Conservation (phyloP, 2,113 vertebrate genomes). For the Malaclemys terrapin region DNA sequence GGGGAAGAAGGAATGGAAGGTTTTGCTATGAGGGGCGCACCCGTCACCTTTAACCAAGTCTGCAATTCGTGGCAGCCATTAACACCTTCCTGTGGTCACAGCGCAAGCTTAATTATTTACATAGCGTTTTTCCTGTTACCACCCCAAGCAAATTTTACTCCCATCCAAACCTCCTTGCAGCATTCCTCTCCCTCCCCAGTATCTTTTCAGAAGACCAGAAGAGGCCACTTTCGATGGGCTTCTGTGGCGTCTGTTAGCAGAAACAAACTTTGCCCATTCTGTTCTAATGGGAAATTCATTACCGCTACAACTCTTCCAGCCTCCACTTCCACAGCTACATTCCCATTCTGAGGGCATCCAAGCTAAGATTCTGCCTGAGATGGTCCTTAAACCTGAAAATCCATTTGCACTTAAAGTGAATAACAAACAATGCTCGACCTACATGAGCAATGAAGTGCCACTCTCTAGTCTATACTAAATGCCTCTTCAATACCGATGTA, state of each 20-base stretch:
- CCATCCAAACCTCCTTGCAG: background rate
- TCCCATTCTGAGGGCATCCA: background rate
- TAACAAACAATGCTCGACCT: rapidly evolving
- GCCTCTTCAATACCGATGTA: background rate
- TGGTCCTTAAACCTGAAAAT: background rate
- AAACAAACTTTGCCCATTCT: background rate
- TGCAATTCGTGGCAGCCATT: background rate
- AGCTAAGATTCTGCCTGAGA: background rate
- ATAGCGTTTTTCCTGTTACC: background rate
- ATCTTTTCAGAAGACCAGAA: background rate
- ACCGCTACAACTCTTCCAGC: background rate
- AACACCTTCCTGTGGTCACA: background rate
- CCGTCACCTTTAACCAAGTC: background rate
- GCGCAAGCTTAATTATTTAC: background rate
- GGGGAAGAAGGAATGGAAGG: background rate
- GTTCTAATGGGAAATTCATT: background rate
- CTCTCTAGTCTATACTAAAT: background rate
- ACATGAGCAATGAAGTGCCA: background rate
- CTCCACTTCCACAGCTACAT: background rate
- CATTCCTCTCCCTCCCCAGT: background rate
- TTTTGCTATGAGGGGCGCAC: too few relatives aligned
- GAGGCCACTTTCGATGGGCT: background rate
- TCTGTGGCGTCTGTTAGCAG: background rate
- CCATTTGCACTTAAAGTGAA: background rate
- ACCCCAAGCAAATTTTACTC: background rate